Percentiles rank a stretch among this genome's conserved stretches.
These are phyloP conservation scores for Ceramica pisi DNA, from an alignment of 2,888 invertebrate species.

Conservation along the genomic window DNA sequence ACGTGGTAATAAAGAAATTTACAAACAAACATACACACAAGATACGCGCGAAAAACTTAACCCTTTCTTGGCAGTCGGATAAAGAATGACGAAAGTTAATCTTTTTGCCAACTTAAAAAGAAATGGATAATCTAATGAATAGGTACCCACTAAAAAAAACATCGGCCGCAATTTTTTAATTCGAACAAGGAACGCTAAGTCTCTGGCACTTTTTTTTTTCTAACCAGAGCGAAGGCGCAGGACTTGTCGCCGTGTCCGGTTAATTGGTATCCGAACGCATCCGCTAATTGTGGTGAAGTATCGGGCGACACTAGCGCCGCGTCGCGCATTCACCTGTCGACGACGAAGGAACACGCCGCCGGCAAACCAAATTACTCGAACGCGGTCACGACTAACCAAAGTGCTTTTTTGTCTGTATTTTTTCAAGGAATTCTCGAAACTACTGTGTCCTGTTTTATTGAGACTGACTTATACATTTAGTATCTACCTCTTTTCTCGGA, in stretches of 20 bases:
- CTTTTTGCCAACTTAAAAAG: neutral
- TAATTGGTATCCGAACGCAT: conserved; percentile 82
- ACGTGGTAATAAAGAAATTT: too few relatives aligned
- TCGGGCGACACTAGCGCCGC: conserved; percentile 73
- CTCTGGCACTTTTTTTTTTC: conserved; percentile 46
- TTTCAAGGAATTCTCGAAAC: conserved; percentile 47
- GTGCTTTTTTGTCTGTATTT: conserved; percentile 57
- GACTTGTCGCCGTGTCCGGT: conserved; percentile 69
- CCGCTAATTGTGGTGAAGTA: conserved; percentile 81
- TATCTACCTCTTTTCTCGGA: neutral
- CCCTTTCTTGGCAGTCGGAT: too few relatives aligned
- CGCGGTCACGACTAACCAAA: conserved; percentile 69
- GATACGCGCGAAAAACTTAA: too few relatives aligned
- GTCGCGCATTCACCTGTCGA: conserved; percentile 81
- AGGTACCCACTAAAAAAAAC: conserved; percentile 31
- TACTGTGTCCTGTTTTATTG: conserved; percentile 35
- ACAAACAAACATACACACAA: too few relatives aligned
- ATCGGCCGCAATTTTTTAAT: conserved; percentile 27
- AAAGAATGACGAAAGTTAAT: neutral
- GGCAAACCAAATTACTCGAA: conserved; percentile 75
- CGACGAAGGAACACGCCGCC: conserved; percentile 65
- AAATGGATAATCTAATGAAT: too few relatives aligned
- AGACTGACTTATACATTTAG: conserved; percentile 3
- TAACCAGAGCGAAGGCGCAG: conserved; percentile 51
- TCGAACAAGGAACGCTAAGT: conserved; percentile 46